Evolutionary conservation across 2,113 vertebrate genomes (phyloP).

Genomic region (Pygathrix nemaeus): DNA sequence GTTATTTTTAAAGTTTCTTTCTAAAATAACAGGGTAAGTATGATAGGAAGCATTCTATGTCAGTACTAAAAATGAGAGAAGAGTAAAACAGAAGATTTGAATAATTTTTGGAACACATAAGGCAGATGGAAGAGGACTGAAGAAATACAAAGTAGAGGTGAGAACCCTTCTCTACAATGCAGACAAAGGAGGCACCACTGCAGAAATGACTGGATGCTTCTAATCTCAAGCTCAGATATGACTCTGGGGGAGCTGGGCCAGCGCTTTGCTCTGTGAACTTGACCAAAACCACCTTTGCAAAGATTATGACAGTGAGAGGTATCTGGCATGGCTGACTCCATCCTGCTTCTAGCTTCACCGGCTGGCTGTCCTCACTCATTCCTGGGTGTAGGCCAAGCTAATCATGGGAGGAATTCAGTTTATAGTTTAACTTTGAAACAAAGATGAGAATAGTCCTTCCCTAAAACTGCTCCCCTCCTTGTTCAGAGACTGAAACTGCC

Average conservation of each 20-base stretch:
- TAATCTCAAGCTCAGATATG: not conserved
- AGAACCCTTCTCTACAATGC: rapidly evolving
- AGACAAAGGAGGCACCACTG: not conserved
- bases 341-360: no score
- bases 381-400: no score
- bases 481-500: no score
- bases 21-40: not conserved
- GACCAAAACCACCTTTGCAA: not conserved
- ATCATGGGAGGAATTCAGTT: no score
- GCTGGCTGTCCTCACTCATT: no score
- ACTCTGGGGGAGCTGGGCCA: not conserved
- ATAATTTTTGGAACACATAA: not conserved
- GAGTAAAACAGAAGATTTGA: not conserved
- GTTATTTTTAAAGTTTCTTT: not conserved
- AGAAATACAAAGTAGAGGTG: not conserved
- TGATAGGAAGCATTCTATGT: not conserved
- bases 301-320: no score
- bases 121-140: not conserved
- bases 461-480: no score
- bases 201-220: not conserved
- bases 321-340: no score
- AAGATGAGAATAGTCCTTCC: no score
- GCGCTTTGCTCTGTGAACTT: not conserved
- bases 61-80: not conserved
- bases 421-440: no score